Conservation (phyloP, 2,888 invertebrate genomes). For the Hecatera dysodea region DNA sequence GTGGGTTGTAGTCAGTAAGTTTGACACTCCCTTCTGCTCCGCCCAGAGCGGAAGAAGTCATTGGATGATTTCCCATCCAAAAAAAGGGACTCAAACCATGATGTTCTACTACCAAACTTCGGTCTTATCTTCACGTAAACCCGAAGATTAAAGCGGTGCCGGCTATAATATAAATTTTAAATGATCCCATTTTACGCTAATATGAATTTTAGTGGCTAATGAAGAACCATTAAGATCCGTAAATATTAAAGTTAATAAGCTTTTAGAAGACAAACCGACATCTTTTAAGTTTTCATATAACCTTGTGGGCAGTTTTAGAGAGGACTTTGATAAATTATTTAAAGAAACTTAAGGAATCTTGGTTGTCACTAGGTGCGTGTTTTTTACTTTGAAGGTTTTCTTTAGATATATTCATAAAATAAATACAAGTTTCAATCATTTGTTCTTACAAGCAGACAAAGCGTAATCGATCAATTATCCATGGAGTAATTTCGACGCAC, state of each 20-base stretch:
- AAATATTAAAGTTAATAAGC: conserved; percentile 60
- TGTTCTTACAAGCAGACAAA: too few relatives aligned
- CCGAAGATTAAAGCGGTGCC: conserved; percentile 37
- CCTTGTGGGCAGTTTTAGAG: conserved; percentile 28
- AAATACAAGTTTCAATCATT: too few relatives aligned
- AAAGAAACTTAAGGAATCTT: neutral
- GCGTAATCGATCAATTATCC: too few relatives aligned
- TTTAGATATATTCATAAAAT: too few relatives aligned
- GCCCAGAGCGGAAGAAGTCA: too few relatives aligned
- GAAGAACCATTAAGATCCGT: conserved; percentile 53
- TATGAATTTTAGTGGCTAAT: conserved; percentile 57
- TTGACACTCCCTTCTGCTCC: too few relatives aligned
- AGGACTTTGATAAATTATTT: conserved; percentile 20
- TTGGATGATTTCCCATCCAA: too few relatives aligned
- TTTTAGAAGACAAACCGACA: conserved; percentile 42
- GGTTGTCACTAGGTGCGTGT: too few relatives aligned
- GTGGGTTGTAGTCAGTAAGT: too few relatives aligned
- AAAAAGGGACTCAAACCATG: neutral
- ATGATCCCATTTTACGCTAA: conserved; percentile 52
- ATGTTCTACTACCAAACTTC: conserved; percentile 20
- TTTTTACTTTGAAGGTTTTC: too few relatives aligned
- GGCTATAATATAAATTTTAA: conserved; percentile 51
- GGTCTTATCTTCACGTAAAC: conserved; percentile 22
- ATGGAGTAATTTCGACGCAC: too few relatives aligned
- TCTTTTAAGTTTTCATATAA: conserved; percentile 32